phyloP scores from a whole-genome alignment of 2,797 vertebrate genomes.

The Pseudochirops cupreus region DNA sequence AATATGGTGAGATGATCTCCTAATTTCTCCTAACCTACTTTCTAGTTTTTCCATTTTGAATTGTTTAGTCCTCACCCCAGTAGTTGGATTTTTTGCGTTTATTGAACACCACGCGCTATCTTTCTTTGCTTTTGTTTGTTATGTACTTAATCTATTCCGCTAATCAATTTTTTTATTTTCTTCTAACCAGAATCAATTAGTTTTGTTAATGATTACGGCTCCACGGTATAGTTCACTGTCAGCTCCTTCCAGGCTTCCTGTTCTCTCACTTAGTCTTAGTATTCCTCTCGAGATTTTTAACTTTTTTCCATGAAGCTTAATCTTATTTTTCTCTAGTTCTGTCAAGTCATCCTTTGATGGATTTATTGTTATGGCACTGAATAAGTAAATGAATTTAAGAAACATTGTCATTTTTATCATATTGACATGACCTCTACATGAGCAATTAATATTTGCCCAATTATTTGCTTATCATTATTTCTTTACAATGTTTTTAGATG shows the following conservation, averaged over 20 bases:
- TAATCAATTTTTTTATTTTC: neutral
- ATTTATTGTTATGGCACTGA: neutral
- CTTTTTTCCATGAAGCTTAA: neutral
- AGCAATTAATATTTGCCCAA: neutral
- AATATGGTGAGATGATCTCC: neutral
- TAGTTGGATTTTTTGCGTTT: neutral
- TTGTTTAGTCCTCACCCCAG: neutral
- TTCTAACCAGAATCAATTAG: neutral
- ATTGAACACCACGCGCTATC: neutral
- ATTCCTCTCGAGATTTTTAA: neutral
- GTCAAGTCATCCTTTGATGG: neutral
- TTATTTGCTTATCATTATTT: neutral
- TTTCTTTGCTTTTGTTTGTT: neutral
- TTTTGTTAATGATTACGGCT: neutral
- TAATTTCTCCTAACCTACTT: neutral
- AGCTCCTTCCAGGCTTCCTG: neutral
- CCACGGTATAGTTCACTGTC: neutral
- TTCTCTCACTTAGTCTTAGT: neutral
- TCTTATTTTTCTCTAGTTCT: neutral
- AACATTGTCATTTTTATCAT: neutral
- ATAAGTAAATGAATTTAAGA: neutral
- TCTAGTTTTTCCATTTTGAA: neutral
- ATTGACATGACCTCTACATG: neutral
- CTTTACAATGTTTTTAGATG: neutral
- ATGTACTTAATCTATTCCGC: neutral